Evolutionary conservation across 2,113 vertebrate species (phyloP), one percentile per base, ranked within the genome.

Genomic region (Calyptomena viridis): DNA sequence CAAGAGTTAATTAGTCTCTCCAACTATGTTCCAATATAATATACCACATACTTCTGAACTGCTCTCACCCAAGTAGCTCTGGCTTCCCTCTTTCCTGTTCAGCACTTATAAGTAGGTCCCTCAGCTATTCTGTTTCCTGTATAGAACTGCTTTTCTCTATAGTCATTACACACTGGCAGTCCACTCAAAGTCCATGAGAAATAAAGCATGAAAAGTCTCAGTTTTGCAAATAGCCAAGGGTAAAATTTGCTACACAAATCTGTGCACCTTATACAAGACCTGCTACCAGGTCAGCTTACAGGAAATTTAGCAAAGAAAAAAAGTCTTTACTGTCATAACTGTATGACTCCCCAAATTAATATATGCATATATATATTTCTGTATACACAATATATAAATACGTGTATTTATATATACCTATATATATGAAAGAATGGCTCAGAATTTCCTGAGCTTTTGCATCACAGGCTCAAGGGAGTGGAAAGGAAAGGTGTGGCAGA

Each of bases 91-190:
- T 68, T 96, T 56, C 90, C 91, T 94, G 74, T 84, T 96, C 88
- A 64, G 63, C 75, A 71, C 25, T 86, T 92, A 62, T 35, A 95
- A 90, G 50, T 10, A 84, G 60, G 30, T 73, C 66, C 89, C 88
- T 79, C 91, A 68, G 63, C 88, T 94, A 91, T 96, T 82, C 93
- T 71, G 89, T 96, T 98, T 98, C 96, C 96, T 96, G 83, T 74
- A 31, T 2, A 49, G 69, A 68, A 85, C 49, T 11, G 20, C 75
- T 91, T 91, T 68, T 42, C 79, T 87, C 84, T 62, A 58, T 88
- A 95, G 95, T 90, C 98, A 98, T 98, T 92, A 97, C 50, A 67
- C 75, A 18, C 20, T 78, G 83, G 69, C 75, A 89, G 63, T 63
- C 56, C 53, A 22, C 21, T 72, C 67, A 53, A 85, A 52, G 25